Evolutionary conservation across 2,797 vertebrate species (phyloP), one percentile per base, ranked within the genome.

Genomic region (Okamejei kenojei): DNA sequence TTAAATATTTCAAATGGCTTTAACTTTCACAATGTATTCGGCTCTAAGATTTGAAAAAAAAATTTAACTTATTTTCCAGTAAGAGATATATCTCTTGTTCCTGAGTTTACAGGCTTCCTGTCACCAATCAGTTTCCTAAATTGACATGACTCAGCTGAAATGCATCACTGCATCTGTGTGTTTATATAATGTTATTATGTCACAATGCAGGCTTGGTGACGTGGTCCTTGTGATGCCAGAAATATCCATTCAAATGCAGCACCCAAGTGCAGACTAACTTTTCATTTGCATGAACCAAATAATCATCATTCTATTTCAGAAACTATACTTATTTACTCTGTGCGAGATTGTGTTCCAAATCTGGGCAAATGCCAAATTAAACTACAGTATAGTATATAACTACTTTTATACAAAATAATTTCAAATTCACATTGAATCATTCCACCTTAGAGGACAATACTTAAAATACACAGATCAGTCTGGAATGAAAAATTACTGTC

Each of bases 391-490:
- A 8, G n/a, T 26, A 68, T 35, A 35, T 63, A 90, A 32, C 65
- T 63, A 35, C 17, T 38, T 10, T 23, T 38, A 54, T 74, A 91
- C 15, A 92, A 74, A 76, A 26, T 76, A 11, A 45, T 76, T 74
- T 92, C 38, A 91, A 91, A 74, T 91, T 74, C 35, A 54, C 35
- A 74, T 26, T 29, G 71, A 6, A 91, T 91, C 54, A 29, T 92
- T 73, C 68, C 32, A 92, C 23, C 71, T 92, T 92, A 9, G 45
- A 91, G 38, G 71, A 92, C 90, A 92, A 21, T 92, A 58, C 71
- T 26, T 38, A 74, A 23, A 92, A 71, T 17, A 10, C 74, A 74
- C 54, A 73, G 65, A 74, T 92, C 71, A 29, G 35, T n/a, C 38
- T 54, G 38, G 68, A 76, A 54, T 23, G 68, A n/a, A 76, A 54